These are phyloP conservation scores for Oxyruncus cristatus DNA, from an alignment of 2,113 vertebrate genomes.

Conservation along the genomic window DNA sequence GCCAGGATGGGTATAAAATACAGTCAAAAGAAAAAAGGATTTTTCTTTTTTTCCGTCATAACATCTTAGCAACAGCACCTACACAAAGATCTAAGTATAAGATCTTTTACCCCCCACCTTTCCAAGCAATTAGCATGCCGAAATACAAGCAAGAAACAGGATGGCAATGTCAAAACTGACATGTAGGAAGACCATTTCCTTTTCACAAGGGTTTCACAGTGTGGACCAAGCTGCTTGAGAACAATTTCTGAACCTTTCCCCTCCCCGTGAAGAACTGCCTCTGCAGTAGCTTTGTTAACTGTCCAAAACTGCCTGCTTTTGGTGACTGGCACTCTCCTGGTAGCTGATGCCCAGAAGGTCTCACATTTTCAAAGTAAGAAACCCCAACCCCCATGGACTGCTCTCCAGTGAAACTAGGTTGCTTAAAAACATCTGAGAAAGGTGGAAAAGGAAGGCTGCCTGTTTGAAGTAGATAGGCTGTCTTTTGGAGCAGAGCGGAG, in stretches of 20 bases:
- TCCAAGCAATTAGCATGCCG: constrained; percentile 46
- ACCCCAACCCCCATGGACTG: background rate
- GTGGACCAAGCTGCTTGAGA: background rate
- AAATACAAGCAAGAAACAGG: constrained; percentile 22
- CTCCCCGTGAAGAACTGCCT: constrained; percentile 1
- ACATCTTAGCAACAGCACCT: constrained; percentile 58
- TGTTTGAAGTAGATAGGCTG: constrained; percentile 35
- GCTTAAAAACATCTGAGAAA: constrained; percentile 48
- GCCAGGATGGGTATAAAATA: background rate
- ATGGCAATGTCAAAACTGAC: constrained; percentile 33
- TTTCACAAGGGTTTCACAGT: background rate
- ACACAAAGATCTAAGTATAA: constrained; percentile 44
- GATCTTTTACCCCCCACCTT: constrained; percentile 31
- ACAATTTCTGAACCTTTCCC: background rate
- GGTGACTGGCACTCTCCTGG: background rate
- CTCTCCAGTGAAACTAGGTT: constrained; percentile 27
- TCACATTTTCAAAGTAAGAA: background rate
- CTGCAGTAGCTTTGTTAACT: background rate
- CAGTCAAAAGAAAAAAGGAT: background rate
- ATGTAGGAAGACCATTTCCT: constrained; percentile 10
- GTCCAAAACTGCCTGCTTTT: background rate
- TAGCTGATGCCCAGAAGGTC: background rate
- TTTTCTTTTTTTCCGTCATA: background rate
- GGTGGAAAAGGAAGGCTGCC: background rate
- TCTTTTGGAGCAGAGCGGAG: constrained; percentile 5